Base-by-base conservation (phyloP, 30 jellyfish, hydroid and myxozoan species). In the Turritopsis dohrnii region DNA sequence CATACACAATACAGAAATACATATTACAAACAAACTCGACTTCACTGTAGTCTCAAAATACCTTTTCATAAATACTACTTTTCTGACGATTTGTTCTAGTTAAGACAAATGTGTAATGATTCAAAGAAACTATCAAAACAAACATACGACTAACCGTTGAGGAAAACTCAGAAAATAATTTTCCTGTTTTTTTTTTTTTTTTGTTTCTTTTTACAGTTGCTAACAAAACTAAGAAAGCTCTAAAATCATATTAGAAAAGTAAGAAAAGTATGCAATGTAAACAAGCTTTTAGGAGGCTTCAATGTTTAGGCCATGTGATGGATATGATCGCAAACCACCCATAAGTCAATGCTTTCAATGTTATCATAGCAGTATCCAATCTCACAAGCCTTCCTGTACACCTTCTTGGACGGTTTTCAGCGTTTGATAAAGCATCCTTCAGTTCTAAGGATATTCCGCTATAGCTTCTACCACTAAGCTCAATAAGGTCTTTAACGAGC, bases 81-180 rank as follows among this genome's bases (percentile, higher is more conserved):
- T 27, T 24, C 66, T 28, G 41, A 81, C 96, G 83, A 83, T 79
- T 71, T 88, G 86, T 17, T 79, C 65, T 17, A 88, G 75, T 69
- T 83, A 90, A 65, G 60, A 41, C 60, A 13, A 1, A 69, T 69
- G 77, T 69, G 77, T 69, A 69, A 69, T 69, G 77, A 74, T 16
- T 21, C 77, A 74, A 29, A 29, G 7, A 27, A 30, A 29, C 8
- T 18, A 41, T 30, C 16, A 74, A 74, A 27, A 27, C 83, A 27
- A 74, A 74, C 9, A 29, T 74, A n/a, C 18, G 54, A 74, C 0
- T 16, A 74, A 74, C 25, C 83, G 73, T 74, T 29, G 17, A 22
- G 60, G 54, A 8, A 74, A 74, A 30, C 77, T 69, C 30, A 69
- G 8, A 27, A 74, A 17, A 3, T 25, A 74, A 74, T 74, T 27